Evolutionary conservation across 2,797 vertebrate species (phyloP), one percentile per base, ranked within the genome.

Genomic region (Trematomus bernacchii): DNA sequence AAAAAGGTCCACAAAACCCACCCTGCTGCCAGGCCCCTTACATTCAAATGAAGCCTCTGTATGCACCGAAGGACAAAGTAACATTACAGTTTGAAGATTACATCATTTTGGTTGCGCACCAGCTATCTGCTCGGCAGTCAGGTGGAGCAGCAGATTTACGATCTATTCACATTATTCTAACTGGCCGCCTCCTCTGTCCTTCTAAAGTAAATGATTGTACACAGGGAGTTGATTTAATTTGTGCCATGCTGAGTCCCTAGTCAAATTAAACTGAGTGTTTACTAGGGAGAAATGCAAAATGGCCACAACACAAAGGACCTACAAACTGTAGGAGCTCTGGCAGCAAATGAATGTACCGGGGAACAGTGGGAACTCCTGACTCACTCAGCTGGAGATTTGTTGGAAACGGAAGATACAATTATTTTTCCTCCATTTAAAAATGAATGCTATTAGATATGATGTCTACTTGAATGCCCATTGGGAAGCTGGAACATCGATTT

Each of bases 221-320:
- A 83, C 71, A 44, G 78, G 66, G 83, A 88, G 71, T 84, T 82
- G 83, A 91, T 90, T 89, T 84, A 77, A 86, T 87, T 91, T 86
- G 87, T 64, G 81, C 84, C 88, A 83, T 30, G 79, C 79, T 66
- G 79, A 73, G 82, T 87, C 83, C 83, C 88, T 66, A 86, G 87
- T 86, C 79, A 85, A 90, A 91, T 90, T 87, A 92, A 85, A 90
- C 72, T 62, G 81, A 87, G 90, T 85, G 85, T 92, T 89, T 91
- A 77, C 82, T 43, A 72, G 71, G 81, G 69, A 76, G 74, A 77
- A 83, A 85, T 75, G 69, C 77, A 85, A 79, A 89, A 85, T 68
- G 66, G 78, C 71, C 30, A 42, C 79, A 18, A 23, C 75, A 84
- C 71, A 86, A 79, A 79, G 82, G 79, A 70, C 33, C 23, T 23